Evolutionary conservation across 2,113 vertebrate species (phyloP).

Genomic region (Nymphicus hollandicus): DNA sequence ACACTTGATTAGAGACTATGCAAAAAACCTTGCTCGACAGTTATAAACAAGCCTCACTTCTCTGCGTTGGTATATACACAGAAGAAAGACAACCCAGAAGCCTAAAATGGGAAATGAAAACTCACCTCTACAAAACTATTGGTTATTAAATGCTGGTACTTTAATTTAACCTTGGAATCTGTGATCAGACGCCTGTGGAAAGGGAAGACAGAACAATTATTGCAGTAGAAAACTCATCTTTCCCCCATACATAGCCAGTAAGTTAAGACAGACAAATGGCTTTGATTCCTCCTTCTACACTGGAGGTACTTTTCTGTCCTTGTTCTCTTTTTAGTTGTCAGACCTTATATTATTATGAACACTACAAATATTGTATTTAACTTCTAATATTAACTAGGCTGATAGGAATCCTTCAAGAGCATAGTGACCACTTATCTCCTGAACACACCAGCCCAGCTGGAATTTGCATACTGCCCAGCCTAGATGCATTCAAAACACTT

Average conservation of each 20-base stretch:
- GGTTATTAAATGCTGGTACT: slow-evolving; percentile 99
- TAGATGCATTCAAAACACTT: background rate
- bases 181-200: slow-evolving; percentile 93
- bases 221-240: background rate
- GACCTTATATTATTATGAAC: background rate
- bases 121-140: slow-evolving; percentile 99
- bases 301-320: background rate
- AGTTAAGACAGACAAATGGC: background rate
- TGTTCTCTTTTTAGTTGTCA: background rate
- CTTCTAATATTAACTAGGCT: background rate
- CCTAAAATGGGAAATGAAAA: background rate
- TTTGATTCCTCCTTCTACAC: background rate
- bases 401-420: background rate
- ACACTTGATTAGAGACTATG: background rate
- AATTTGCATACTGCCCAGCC: background rate
- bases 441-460: background rate
- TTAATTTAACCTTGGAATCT: slow-evolving; percentile 99
- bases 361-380: background rate
- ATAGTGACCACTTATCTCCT: background rate
- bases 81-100: background rate
- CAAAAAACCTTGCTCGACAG: background rate
- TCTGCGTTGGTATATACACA: rapidly evolving
- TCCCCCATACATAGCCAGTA: background rate
- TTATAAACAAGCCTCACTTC: background rate
- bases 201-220: slow-evolving; percentile 53